These are phyloP conservation scores for Littorina saxatilis DNA, from an alignment of 1,140 invertebrate species.

Conservation along the genomic window DNA sequence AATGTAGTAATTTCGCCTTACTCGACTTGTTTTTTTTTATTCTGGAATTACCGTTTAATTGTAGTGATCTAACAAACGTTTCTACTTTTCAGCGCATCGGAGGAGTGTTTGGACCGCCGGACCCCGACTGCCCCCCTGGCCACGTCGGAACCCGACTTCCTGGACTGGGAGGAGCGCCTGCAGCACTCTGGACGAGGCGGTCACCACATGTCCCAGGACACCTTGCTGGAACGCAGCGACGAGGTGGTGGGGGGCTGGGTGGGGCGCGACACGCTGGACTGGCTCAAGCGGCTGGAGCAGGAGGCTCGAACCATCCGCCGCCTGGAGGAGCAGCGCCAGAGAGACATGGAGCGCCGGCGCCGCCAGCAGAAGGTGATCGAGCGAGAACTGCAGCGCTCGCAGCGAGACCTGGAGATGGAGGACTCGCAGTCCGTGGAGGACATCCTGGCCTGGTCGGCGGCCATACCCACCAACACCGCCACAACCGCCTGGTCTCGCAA, in stretches of 20 bases:
- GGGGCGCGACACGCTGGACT: constrained; percentile 60
- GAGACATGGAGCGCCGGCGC: constrained; percentile 76
- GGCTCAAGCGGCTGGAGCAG: constrained; percentile 61
- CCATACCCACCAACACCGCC: background rate
- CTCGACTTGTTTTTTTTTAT: too few relatives aligned
- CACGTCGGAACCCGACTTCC: constrained; percentile 51
- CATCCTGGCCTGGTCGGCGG: constrained; percentile 56
- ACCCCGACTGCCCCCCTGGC: constrained; percentile 27
- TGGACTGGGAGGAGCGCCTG: constrained; percentile 52
- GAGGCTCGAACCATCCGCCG: constrained; percentile 62
- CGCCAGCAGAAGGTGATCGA: constrained; percentile 80
- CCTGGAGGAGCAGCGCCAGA: constrained; percentile 61
- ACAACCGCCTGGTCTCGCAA: constrained; percentile 18
- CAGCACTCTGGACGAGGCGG: constrained; percentile 41
- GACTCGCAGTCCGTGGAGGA: constrained; percentile 75
- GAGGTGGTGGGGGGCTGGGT: constrained; percentile 55
- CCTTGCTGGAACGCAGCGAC: constrained; percentile 65
- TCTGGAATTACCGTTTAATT: too few relatives aligned
- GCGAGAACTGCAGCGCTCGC: constrained; percentile 80
- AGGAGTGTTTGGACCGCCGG: constrained; percentile 43
- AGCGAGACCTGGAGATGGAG: constrained; percentile 82
- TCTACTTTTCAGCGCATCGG: constrained; percentile 44
- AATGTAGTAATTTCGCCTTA: too few relatives aligned
- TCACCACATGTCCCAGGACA: constrained; percentile 66
- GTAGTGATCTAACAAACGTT: too few relatives aligned